Evolutionary conservation across 2,888 invertebrate species (phyloP).

Genomic region (Agriopis leucophaearia): DNA sequence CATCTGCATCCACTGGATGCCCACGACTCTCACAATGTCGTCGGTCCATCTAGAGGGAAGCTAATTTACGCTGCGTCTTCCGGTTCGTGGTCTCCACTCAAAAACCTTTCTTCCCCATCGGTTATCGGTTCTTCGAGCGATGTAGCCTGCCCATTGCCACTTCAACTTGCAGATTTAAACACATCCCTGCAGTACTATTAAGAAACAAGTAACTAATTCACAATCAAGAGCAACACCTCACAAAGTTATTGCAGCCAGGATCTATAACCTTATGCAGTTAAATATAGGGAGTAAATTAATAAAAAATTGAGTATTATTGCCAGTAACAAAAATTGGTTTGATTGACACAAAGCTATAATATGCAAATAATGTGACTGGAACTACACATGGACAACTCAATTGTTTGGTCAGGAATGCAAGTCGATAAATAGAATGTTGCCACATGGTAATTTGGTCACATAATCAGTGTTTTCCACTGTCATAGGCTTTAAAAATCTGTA

Average conservation of each 20-base stretch:
- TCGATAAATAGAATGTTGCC: constrained; percentile 32
- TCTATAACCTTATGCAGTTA: background rate
- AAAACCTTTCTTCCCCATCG: too few species aligned
- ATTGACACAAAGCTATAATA: constrained; percentile 43
- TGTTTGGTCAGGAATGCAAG: constrained; percentile 40
- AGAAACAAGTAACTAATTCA: constrained; percentile 7
- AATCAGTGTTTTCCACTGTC: constrained; percentile 13
- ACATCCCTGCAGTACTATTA: too few species aligned
- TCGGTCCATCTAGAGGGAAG: too few species aligned
- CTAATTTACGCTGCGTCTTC: too few species aligned
- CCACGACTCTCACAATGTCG: too few species aligned
- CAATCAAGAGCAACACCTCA: constrained; percentile 13
- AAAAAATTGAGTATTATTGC: background rate
- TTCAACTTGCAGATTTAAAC: too few species aligned
- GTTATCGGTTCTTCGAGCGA: too few species aligned
- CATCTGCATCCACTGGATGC: too few species aligned
- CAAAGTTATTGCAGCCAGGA: background rate
- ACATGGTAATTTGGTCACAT: constrained; percentile 22
- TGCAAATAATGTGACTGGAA: constrained; percentile 44
- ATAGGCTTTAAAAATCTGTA: background rate
- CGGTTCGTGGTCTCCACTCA: too few species aligned
- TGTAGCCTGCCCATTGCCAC: too few species aligned
- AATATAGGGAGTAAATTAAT: background rate
- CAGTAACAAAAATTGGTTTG: constrained; percentile 24
- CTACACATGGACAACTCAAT: constrained; percentile 43